A percentile compares a stretch with the other conserved stretches of the same genome.
These are phyloP conservation scores for Sebastes trivittatus DNA, from an alignment of 2,797 vertebrate genomes.

Conservation along the genomic window DNA sequence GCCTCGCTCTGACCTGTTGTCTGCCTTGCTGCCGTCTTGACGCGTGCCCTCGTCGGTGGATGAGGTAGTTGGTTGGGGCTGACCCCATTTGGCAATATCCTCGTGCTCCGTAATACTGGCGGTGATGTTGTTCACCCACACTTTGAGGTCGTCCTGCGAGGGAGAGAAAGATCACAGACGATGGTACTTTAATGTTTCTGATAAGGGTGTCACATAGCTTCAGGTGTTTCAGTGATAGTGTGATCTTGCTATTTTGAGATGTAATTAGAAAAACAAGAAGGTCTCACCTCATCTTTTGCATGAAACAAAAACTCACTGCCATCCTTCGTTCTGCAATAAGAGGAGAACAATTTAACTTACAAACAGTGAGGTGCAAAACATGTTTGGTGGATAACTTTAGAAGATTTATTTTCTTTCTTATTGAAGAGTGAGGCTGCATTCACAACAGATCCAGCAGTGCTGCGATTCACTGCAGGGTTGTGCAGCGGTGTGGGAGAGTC, in stretches of 20 bases:
- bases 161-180: not conserved
- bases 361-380: not conserved
- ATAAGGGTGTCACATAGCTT: not conserved
- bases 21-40: conserved; percentile 82
- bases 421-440: not conserved
- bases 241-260: not conserved
- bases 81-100: conserved; percentile 89
- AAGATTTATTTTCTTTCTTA: not conserved
- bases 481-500: no score
- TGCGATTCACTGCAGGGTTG: no score
- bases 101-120: conserved; percentile 86
- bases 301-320: conserved; percentile 95
- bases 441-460: no score
- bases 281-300: conserved; percentile 93
- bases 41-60: conserved; percentile 91
- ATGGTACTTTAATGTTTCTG: not conserved
- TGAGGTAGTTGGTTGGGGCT: conserved; percentile 91
- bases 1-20: conserved; percentile 80
- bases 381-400: not conserved
- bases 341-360: conserved; percentile 11
- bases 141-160: conserved; percentile 89
- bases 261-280: not conserved
- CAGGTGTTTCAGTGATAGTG: not conserved
- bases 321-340: conserved; percentile 86
- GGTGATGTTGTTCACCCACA: conserved; percentile 86